Evolutionary conservation across 2,888 invertebrate genomes (phyloP), one percentile per base, ranked within the genome.

Genomic region (Tipula unca): DNA sequence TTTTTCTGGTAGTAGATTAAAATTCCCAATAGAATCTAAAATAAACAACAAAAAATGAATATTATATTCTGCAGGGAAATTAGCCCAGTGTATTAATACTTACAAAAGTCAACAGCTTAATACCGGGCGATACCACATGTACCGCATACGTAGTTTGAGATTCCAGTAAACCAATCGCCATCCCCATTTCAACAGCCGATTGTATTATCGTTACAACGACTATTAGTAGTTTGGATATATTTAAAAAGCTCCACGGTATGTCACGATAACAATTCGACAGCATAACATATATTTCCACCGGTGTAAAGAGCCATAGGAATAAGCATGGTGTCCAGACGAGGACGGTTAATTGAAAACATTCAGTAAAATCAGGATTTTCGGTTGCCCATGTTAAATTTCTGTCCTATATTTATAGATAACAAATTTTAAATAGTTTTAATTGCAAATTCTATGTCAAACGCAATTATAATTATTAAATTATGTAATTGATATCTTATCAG

Each of bases 341-440:
- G n/a, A 94, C 92, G 1, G 95, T 95, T 88, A 93, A 93, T 90
- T 95, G 93, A 90, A 96, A 95, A 89, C 96, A 96, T 88, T 91
- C 91, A 85, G 95, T 94, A 86, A 96, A 91, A 88, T 94, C 93
- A 17, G 86, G 96, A 89, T 93, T 91, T 13, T 92, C 90, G 2
- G 95, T 93, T 87, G 93, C 88, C 94, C 95, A 94, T 86, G 94
- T 92, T 87, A 93, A 88, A n/a, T 83, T 86, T 92, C 25, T 20
- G 35, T 85, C 85, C 85, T 85, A 48, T 0, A 48, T 5, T n/a
- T n/a, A 32, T 32, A 4, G 32, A 32, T 32, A 32, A 1, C n/a
- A n/a, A 32, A 32, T 32, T 32, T 32, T 32, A 6, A 6, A 32
- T 32, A 2, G 32, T 32, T n/a, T n/a, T n/a, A 32, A 32, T 32